Base-by-base conservation (phyloP, 2,113 vertebrate species). In the Gorilla gorilla region DNA sequence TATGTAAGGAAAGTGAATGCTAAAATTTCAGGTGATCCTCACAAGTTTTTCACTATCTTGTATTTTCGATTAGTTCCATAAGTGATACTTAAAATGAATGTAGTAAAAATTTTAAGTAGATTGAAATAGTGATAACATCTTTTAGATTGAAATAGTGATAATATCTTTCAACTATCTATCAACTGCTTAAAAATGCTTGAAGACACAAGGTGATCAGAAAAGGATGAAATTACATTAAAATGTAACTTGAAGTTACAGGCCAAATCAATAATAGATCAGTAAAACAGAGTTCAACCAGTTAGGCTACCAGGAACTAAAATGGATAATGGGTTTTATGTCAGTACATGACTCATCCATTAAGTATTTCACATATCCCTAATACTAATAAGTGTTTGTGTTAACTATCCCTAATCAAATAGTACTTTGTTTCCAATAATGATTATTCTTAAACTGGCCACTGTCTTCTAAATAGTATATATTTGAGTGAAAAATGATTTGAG, bases 221-320 rank as follows among this genome's bases (percentile, higher is more conserved):
- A 88, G 14, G 17, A 94, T 85, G 38, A 82, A 90, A 40, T 93
- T 95, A 81, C 75, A 59, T 30, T 85, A 70, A 90, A 85, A 78
- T 22, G 18, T 1, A 5, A 83, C 81, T 91, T 96, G 61, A 80
- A 82, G 23, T 90, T 95, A 48, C 4, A 78, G 73, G 64, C 3
- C 79, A 92, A 94, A 50, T 97, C 95, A 97, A 81, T 92, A 97
- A 83, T 43, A 94, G 38, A 96, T 90, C 90, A 96, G 79, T 95
- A 45, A 96, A 64, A 89, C 32, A 61, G 38, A 25, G 52, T 45
- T 40, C 23, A 82, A 45, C 43, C 3, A 8, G 82, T 92, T 85
- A 82, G 25, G 25, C 32, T 90, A 57, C 20, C 35, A 75, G 25
- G 55, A 55, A 68, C 84, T 95, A 64, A 32, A 32, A 40, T 9